Evolutionary conservation across 2,797 vertebrate genomes (phyloP).

Genomic region (Oreochromis grahami): DNA sequence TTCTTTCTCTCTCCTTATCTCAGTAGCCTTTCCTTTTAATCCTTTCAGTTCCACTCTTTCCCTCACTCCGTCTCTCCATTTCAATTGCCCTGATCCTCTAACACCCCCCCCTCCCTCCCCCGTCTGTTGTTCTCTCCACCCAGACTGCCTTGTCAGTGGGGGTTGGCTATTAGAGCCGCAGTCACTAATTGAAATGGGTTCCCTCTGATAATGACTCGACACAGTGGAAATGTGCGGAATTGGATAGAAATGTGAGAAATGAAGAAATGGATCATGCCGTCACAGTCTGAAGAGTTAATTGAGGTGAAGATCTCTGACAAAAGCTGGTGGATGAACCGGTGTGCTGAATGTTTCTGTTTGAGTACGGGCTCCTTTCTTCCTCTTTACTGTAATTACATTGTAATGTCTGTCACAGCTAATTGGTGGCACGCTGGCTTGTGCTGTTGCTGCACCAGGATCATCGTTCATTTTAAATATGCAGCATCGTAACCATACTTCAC

Average conservation of each 20-base stretch:
- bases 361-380: not conserved
- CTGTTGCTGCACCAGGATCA: not conserved
- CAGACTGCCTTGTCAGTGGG: conserved; percentile 41
- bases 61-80: conserved; percentile 12
- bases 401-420: not conserved
- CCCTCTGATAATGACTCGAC: conserved; percentile 44
- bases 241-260: conserved; percentile 32
- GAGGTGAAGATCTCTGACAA: conserved; percentile 32
- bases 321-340: not conserved
- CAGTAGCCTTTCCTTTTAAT: conserved; percentile 29
- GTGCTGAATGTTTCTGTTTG: not conserved
- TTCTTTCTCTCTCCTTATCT: conserved; percentile 27
- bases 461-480: not conserved
- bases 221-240: conserved; percentile 27
- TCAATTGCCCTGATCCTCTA: conserved; percentile 20
- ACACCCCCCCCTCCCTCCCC: not conserved
- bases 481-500: not conserved
- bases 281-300: conserved; percentile 31
- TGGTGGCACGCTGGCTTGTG: not conserved
- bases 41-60: conserved; percentile 27
- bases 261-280: conserved; percentile 13
- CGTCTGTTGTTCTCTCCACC: conserved; percentile 34
- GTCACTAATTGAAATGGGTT: conserved; percentile 61
- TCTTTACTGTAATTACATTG: not conserved
- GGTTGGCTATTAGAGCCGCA: conserved; percentile 53